These are phyloP conservation scores for Hippopotamyrus pictus DNA, from an alignment of 2,797 vertebrate genomes.

Conservation along the genomic window DNA sequence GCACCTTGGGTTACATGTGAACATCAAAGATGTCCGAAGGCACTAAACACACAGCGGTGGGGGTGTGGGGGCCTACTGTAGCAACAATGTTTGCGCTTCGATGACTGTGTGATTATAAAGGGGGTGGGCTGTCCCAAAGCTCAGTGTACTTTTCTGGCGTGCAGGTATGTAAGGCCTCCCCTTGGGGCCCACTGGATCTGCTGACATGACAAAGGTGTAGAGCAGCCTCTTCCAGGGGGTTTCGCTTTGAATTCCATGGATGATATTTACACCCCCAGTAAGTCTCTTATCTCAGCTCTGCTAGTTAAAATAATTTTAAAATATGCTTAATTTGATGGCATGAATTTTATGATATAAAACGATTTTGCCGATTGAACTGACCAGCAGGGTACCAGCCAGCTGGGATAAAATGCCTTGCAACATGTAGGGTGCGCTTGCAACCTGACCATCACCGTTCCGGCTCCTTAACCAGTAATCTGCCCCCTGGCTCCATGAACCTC, in stretches of 20 bases:
- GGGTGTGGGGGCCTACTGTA: conserved; percentile 23
- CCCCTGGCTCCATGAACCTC: neutral
- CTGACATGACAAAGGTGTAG: neutral
- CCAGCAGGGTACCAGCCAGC: neutral
- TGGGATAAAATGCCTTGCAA: neutral
- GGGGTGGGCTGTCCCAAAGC: neutral
- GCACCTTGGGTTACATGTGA: conserved; percentile 11
- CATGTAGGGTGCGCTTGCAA: neutral
- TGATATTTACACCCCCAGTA: neutral
- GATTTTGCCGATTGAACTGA: neutral
- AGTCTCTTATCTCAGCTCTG: neutral
- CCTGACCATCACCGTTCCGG: neutral
- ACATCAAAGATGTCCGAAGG: conserved; percentile 41
- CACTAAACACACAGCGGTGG: conserved; percentile 33
- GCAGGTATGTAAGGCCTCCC: neutral
- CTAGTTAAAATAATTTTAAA: neutral
- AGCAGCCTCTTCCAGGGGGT: neutral
- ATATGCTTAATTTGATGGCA: neutral
- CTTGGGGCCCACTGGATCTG: neutral
- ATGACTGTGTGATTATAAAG: conserved; percentile 44
- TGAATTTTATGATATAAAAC: neutral
- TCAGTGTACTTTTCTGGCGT: neutral
- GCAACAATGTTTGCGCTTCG: conserved; percentile 43
- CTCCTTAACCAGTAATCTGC: neutral
- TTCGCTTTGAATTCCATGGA: neutral